Evolutionary conservation across 2,797 vertebrate genomes (phyloP).

Genomic region (Gadopsis marmoratus): DNA sequence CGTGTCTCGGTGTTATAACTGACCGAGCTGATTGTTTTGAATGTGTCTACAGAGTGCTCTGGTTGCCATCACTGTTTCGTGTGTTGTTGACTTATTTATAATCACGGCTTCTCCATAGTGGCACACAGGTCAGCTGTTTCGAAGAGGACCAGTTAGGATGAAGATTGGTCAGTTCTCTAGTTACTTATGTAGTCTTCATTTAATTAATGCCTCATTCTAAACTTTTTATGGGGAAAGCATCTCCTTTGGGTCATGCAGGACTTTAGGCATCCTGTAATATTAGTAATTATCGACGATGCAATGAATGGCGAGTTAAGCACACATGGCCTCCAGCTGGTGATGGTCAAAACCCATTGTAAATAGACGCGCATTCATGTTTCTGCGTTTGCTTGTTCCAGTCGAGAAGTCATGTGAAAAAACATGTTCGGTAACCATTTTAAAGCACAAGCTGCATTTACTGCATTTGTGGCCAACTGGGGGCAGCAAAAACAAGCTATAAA

Average conservation of each 20-base stretch:
- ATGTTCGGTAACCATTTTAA: neutral
- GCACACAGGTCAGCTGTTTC: neutral
- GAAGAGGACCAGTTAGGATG: neutral
- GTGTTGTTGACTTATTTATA: neutral
- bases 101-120: neutral
- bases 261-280: neutral
- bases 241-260: neutral
- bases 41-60: slow-evolving; percentile 14
- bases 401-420: neutral
- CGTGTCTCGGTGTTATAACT: neutral
- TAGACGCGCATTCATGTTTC: neutral
- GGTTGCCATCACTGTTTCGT: neutral
- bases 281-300: neutral
- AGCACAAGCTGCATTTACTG: neutral
- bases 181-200: neutral
- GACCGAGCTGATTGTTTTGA: slow-evolving; percentile 28
- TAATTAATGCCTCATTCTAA: neutral
- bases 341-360: neutral
- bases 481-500: neutral
- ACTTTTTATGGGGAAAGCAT: too few relatives aligned
- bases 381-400: neutral
- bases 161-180: neutral
- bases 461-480: neutral
- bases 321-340: slow-evolving; percentile 13
- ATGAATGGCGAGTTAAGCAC: neutral